Evolutionary conservation across 2,888 invertebrate genomes (phyloP), one percentile per base, ranked within the genome.

Genomic region (Metellina segmentata): DNA sequence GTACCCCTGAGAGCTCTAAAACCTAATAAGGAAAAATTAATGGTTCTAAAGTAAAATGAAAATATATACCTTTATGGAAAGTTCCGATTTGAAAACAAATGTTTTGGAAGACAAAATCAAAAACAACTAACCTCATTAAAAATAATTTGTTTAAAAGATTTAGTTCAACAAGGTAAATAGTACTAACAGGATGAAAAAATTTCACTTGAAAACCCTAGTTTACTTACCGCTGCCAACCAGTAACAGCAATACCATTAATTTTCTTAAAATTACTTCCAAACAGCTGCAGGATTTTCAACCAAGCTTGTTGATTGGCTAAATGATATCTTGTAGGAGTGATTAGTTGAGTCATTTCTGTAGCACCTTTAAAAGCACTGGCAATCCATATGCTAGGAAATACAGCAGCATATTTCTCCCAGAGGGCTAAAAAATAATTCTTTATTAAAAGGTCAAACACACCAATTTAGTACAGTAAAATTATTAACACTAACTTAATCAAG

Each of bases 291-390:
- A 81, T 78, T 81, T 91, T 91, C 7, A 93, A 51, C 93, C 93
- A 93, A 52, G 93, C 93, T 78, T 92, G 92, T 9, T 93, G 93
- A 79, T 93, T 93, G 20, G 87, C 82, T 19, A 93, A 16, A 81
- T 93, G 93, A n/a, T 91, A 93, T 19, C 93, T 83, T 4, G 92
- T 88, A 7, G 93, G 93, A 53, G 92, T 91, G n/a, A 93, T 78
- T 9, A 93, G 16, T 48, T 93, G 92, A n/a, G 94, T 94, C 8
- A 95, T 94, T 20, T 95, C 96, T 86, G 96, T 96, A 6, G 96
- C 96, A 34, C 95, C 95, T 93, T 95, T 95, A 93, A 95, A 95
- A 52, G 95, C 95, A 94, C 95, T 95, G 5, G 95, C 95, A 52
- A 95, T 93, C 95, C 95, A 95, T 8, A 95, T 93, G 61, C 94